A percentile compares a stretch with the other conserved stretches of the same genome.
Conservation (phyloP, 2,888 invertebrate species). For the Lasioglossum zephyrum region DNA sequence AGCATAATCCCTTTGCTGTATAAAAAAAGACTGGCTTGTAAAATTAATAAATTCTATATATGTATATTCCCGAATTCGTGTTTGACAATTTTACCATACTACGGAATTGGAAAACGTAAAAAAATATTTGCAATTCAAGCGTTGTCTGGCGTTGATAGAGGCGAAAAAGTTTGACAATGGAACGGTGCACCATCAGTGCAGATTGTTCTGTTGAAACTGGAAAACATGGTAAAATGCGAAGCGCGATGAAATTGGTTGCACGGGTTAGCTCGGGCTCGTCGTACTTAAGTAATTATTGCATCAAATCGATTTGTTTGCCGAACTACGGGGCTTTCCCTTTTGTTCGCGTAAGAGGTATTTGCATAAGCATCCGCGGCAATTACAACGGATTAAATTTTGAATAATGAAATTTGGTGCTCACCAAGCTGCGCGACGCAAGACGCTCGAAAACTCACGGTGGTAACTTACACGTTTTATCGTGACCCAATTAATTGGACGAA, state of each 20-base stretch:
- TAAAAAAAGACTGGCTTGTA: not conserved
- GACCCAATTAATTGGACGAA: constrained; percentile 22
- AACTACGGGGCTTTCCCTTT: not conserved
- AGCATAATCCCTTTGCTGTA: not conserved
- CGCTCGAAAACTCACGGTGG: not conserved
- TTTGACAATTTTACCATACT: not conserved
- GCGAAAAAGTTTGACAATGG: not conserved
- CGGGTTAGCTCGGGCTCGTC: not conserved
- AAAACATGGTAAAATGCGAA: not conserved
- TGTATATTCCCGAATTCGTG: not conserved
- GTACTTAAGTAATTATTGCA: not conserved
- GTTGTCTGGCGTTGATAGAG: not conserved
- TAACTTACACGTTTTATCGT: constrained; percentile 29
- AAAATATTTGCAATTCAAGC: not conserved
- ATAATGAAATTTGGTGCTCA: constrained; percentile 56
- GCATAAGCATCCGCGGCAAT: constrained; percentile 15
- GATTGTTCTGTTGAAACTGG: not conserved
- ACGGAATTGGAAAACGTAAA: not conserved
- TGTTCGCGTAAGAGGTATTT: not conserved
- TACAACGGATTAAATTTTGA: constrained; percentile 47
- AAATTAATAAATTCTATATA: not conserved
- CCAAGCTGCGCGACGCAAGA: constrained; percentile 30
- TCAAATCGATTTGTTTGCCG: not conserved
- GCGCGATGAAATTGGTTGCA: not conserved
- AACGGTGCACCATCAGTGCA: not conserved